These are phyloP conservation scores for Pseudomyrmex gracilis DNA, from an alignment of 1,140 invertebrate genomes.

Conservation along the genomic window DNA sequence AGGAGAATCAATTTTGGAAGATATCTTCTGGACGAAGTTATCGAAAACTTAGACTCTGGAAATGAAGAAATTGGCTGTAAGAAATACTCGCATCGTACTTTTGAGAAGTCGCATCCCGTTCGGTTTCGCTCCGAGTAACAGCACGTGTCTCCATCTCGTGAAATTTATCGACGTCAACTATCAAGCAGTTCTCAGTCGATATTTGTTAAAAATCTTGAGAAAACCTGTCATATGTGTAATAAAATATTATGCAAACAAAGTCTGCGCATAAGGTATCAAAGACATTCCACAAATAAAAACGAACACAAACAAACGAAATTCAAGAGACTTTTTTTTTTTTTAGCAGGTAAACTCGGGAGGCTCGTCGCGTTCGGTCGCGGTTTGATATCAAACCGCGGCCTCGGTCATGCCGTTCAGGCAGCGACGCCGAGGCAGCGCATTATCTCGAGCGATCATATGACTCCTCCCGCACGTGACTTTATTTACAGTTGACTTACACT, in stretches of 20 bases:
- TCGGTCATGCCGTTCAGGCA: constrained; percentile 18
- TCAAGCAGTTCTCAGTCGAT: not conserved
- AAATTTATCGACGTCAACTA: constrained; percentile 25
- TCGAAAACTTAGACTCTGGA: too few relatives aligned
- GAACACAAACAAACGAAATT: too few relatives aligned
- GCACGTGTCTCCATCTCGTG: constrained; percentile 36
- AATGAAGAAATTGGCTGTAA: too few relatives aligned
- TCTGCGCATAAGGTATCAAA: too few relatives aligned
- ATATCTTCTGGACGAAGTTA: too few relatives aligned
- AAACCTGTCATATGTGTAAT: not conserved
- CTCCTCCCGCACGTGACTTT: constrained; percentile 87
- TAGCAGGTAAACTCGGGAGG: too few relatives aligned
- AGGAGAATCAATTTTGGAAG: too few relatives aligned
- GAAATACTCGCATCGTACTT: not conserved
- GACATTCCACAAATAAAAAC: not conserved
- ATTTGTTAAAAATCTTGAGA: constrained; percentile 3
- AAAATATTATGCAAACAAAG: not conserved
- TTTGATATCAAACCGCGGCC: not conserved
- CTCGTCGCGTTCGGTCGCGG: too few relatives aligned
- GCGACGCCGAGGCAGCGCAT: constrained; percentile 64
- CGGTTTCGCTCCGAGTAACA: not conserved
- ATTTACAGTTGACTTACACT: constrained; percentile 84
- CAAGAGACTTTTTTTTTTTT: too few relatives aligned
- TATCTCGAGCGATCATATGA: constrained; percentile 86
- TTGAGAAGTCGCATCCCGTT: constrained; percentile 1